Conservation (phyloP, 2,888 invertebrate genomes). For the Baronia brevicornis region DNA sequence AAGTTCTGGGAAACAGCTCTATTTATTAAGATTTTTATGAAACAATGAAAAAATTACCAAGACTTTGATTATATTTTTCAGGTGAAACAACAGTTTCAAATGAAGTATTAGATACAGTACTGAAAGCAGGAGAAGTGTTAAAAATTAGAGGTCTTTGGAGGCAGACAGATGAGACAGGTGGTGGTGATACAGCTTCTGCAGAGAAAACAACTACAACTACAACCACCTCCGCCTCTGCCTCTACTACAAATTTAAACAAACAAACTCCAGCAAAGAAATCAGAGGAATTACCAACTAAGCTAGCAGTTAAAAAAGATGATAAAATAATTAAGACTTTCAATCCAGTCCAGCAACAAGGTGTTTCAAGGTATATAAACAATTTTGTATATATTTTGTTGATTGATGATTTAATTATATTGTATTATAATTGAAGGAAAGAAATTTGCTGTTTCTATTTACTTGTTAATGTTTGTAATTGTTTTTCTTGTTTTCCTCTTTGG, state of each 20-base stretch:
- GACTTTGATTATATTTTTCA: too few relatives aligned
- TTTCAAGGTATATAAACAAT: constrained; percentile 37
- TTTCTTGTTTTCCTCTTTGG: too few relatives aligned
- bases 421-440: too few relatives aligned
- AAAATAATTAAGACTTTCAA: constrained; percentile 60
- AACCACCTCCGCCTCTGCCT: too few relatives aligned
- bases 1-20: too few relatives aligned
- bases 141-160: constrained; percentile 88
- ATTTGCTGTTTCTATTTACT: too few relatives aligned
- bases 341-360: constrained; percentile 43
- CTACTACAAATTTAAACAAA: constrained; percentile 42
- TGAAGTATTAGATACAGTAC: constrained; percentile 86
- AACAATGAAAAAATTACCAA: too few relatives aligned
- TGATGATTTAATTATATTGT: too few relatives aligned
- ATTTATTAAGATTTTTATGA: too few relatives aligned
- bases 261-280: constrained; percentile 41
- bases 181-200: constrained; percentile 41
- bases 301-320: constrained; percentile 67
- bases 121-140: constrained; percentile 87
- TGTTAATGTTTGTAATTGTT: too few relatives aligned
- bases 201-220: constrained; percentile 35
- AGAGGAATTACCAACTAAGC: constrained; percentile 47
- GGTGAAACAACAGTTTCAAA: constrained; percentile 90
- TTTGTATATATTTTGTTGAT: constrained; percentile 1
- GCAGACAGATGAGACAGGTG: constrained; percentile 72